Base-by-base conservation (phyloP, 2,888 invertebrate genomes). In the Rhogogaster chlorosoma region DNA sequence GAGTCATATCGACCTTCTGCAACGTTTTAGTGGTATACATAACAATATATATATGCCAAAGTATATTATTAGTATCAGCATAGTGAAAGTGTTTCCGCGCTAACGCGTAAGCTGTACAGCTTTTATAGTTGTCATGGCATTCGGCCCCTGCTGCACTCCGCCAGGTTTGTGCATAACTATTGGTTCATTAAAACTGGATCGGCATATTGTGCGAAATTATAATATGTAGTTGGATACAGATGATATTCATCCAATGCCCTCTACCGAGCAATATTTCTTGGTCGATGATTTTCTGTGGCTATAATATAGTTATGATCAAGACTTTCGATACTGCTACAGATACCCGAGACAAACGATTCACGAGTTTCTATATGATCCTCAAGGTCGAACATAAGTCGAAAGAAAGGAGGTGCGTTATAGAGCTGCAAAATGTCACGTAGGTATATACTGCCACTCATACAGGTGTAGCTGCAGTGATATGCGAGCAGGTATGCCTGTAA, bases 31-130 rank as follows among this genome's bases (percentile, higher is more conserved):
- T 38, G 61, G 57, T 36, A 6, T 78, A 32, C 15, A 78, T 57
- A 26, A 45, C 12, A n/a, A 53, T 32, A 49, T n/a, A 77, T 29
- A 32, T 26, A 49, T 38, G 61, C 61, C 61, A 38, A 80, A 49
- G 77, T 80, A 80, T 61, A 80, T 80, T 80, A n/a, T n/a, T 61
- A 80, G 80, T 80, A 38, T 80, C 61, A 38, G 42, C 38, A 61
- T 77, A 77, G 80, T 80, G 80, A 80, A 80, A 80, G 80, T 80
- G 80, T 80, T 80, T 80, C 80, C 80, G 57, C 61, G 80, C 80
- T 80, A 61, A 80, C 53, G 77, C 53, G 77, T 77, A 49, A 61
- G 38, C 61, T 36, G 32, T 67, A 18, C 7, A 67, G 15, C 4
- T 29, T 32, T 32, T 32, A 67, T 18, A 77, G 49, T 80, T 80